Evolutionary conservation across 1,140 invertebrate species (phyloP).

Genomic region (Achatina immaculata): DNA sequence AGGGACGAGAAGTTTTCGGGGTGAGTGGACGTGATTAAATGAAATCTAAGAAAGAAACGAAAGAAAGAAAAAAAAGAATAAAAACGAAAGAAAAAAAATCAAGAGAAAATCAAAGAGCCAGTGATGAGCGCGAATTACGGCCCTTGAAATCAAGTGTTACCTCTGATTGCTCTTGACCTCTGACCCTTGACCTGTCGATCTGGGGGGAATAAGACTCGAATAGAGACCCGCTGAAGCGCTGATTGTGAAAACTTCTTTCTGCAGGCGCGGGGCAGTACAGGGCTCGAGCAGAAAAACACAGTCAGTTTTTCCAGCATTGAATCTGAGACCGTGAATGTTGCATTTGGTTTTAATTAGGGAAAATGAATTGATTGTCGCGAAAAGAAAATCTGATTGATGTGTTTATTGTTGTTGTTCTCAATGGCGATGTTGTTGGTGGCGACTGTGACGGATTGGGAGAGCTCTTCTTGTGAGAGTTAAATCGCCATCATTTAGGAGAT

Average conservation of each 20-base stretch:
- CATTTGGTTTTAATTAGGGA: slow-evolving; percentile 12
- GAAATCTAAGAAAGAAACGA: neutral
- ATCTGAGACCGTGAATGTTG: neutral
- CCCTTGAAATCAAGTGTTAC: slow-evolving; percentile 17
- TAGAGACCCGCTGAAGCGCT: slow-evolving; percentile 8
- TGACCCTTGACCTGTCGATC: slow-evolving; percentile 18
- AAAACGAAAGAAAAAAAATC: neutral
- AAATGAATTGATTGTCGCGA: slow-evolving; percentile 4
- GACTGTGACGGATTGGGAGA: neutral
- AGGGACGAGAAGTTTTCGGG: neutral
- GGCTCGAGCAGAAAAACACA: neutral
- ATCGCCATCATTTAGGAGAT: neutral
- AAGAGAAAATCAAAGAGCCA: neutral
- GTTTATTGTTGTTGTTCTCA: neutral
- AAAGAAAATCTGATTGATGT: neutral
- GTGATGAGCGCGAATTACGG: neutral
- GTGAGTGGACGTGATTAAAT: neutral
- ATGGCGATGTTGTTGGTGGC: neutral
- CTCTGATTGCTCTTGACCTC: slow-evolving; percentile 24
- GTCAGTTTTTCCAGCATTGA: slow-evolving; percentile 6
- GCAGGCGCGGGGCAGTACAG: no score
- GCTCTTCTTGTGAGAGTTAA: neutral
- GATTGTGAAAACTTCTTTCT: neutral
- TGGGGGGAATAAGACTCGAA: neutral
- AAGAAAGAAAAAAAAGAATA: neutral